phyloP scores from a whole-genome alignment of 2,888 invertebrate genomes.

The Conchocele bisecta region DNA sequence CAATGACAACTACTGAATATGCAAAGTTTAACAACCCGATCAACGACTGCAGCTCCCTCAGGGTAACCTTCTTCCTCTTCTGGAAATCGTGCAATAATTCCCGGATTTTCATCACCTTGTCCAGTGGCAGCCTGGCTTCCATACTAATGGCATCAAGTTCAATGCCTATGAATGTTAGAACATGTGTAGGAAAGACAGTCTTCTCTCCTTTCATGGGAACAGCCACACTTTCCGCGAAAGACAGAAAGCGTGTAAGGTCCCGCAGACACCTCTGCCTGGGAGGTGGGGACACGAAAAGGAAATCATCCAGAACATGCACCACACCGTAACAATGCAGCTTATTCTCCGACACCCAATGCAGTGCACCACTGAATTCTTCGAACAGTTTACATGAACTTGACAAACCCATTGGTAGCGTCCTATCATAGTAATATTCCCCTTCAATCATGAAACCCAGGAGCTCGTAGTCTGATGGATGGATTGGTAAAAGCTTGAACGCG shows the following conservation, averaged over 20 bases:
- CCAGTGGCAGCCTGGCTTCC: constrained; percentile 27
- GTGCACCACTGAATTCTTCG: constrained; percentile 18
- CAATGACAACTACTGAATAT: constrained; percentile 28
- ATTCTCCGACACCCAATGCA: constrained; percentile 14
- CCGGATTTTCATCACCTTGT: constrained; percentile 27
- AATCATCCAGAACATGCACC: constrained; percentile 32
- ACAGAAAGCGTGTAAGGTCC: neutral
- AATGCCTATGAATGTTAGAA: constrained; percentile 25
- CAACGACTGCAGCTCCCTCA: constrained; percentile 35
- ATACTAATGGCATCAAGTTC: constrained; percentile 29
- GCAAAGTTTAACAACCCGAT: constrained; percentile 39
- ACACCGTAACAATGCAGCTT: neutral
- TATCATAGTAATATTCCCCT: constrained; percentile 23
- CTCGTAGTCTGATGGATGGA: constrained; percentile 6
- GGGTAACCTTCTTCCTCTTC: constrained; percentile 13
- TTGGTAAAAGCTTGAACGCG: constrained; percentile 15
- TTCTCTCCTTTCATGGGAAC: constrained; percentile 37
- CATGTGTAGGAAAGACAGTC: constrained; percentile 12
- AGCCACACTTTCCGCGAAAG: constrained; percentile 10
- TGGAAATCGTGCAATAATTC: neutral
- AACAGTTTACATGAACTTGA: constrained; percentile 23
- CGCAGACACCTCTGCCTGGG: neutral
- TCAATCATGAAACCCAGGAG: constrained; percentile 20
- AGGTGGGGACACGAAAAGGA: constrained; percentile 12
- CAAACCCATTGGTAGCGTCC: constrained; percentile 20